Evolutionary conservation across 2,797 vertebrate genomes (phyloP), one percentile per base, ranked within the genome.

Genomic region (Notolabrus celidotus): DNA sequence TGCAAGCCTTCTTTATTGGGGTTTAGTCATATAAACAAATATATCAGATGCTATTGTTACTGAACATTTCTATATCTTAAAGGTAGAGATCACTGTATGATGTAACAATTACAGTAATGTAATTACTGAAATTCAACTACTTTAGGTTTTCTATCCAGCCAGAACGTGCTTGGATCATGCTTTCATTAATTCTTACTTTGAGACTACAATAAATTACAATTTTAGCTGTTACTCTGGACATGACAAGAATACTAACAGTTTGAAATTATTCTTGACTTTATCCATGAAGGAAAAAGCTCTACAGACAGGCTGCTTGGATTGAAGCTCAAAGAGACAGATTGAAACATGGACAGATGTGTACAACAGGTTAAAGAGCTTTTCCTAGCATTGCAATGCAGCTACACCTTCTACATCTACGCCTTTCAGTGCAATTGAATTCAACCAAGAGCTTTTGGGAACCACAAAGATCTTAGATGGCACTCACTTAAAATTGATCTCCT

Each of bases 401-500:
- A 29, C 45, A 46, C 2, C 23, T 14, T 47, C 20, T 14, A 47
- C 22, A 43, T 74, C 82, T 74, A 61, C 71, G 83, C 82, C 76
- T 84, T 71, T 71, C 57, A 47, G 68, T 54, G 74, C 75, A 86
- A 89, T 67, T 87, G 72, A 86, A 89, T 80, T 89, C 76, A 79
- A 64, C 60, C 72, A 75, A 77, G 53, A 87, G 76, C 80, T 74
- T 67, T 79, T 65, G 53, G 73, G 71, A 87, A 84, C 82, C 87
- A 80, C 80, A 86, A 78, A 86, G 84, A 79, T 83, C 79, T 75
- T 68, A 46, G 59, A 71, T 63, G 77, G 46, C 84, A 88, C 74
- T 85, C 80, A 84, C 74, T 88, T 81, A 87, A 67, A 64, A 88
- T 83, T 90, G 83, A 91, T 87, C 82, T 80, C 51, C 66, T 73